Base-by-base conservation (phyloP, 2,797 vertebrate species). In the Alca torda region DNA sequence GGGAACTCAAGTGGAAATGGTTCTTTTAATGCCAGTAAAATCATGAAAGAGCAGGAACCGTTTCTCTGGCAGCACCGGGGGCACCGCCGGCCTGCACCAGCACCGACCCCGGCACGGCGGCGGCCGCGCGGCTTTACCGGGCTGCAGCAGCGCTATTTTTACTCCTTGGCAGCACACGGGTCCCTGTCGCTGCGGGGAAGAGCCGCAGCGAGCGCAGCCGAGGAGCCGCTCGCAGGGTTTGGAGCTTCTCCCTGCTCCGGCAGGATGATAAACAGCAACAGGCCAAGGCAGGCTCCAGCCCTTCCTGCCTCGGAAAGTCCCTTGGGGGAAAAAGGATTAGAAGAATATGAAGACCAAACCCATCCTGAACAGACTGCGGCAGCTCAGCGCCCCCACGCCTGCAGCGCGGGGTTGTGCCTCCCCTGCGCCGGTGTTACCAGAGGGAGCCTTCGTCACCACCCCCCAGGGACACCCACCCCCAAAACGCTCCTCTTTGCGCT, bases 361-460 rank as follows among this genome's bases (percentile, higher is more conserved):
- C 4, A 2, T 7, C 18, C 46, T 8, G 5, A 51, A 13, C 0
- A 4, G 30, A 28, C 3, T 10, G 50, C 5, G 0, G 37, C 31
- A 65, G 19, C 50, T 50, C 61, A 2, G 24, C 5, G 4, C 21
- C 9, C 61, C 6, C 28, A 1, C 7, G 16, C 8, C 28, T 5
- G 13, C 43, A 24, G 45, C 1, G 0, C 10, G 0, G 21, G 85
- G 50, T 17, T 3, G 0, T 4, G 21, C 24, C 11, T 20, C 6
- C 17, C 1, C 8, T 0, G 3, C 1, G 3, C 53, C 9, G 30
- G 17, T 1, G 0, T 9, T 7, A 21, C 59, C 6, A 2, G 43
- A 30, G 11, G 20, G 28, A 54, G 28, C 25, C 4, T 41, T 41
- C 5, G 18, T 12, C 37, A 7, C 19, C 2, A 6, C n/a, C 18